A percentile compares a stretch with the other conserved stretches of the same genome.
These are phyloP conservation scores for Sarcophaga rosellei DNA, from an alignment of 2,888 invertebrate species.

Conservation along the genomic window DNA sequence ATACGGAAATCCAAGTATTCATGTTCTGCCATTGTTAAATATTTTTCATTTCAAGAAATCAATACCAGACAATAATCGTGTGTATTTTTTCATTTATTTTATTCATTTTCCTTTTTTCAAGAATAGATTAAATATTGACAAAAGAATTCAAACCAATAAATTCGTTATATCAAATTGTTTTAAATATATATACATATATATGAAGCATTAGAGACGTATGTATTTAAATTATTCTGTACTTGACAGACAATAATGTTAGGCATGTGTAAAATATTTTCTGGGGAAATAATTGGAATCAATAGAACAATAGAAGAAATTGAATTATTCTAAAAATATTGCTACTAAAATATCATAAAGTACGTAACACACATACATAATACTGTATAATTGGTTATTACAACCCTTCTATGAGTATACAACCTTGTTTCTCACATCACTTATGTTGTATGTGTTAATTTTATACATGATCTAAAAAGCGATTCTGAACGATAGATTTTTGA, in stretches of 20 bases:
- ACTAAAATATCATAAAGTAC: too few relatives aligned
- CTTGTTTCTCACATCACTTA: too few relatives aligned
- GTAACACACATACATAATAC: too few relatives aligned
- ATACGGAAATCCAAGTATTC: conserved; percentile 52
- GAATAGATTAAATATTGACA: not conserved
- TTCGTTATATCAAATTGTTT: conserved; percentile 8
- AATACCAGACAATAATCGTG: not conserved
- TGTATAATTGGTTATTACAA: too few relatives aligned
- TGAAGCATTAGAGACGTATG: conserved; percentile 36
- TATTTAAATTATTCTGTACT: conserved; percentile 24
- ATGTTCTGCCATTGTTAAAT: not conserved
- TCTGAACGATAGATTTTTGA: too few relatives aligned
- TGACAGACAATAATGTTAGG: conserved; percentile 49
- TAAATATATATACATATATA: not conserved
- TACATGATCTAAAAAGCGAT: too few relatives aligned
- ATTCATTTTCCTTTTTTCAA: not conserved
- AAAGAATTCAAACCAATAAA: not conserved
- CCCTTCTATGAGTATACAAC: too few relatives aligned
- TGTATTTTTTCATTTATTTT: not conserved
- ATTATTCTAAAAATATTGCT: too few relatives aligned
- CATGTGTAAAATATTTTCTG: not conserved
- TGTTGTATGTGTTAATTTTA: too few relatives aligned
- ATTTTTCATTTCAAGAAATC: conserved; percentile 25
- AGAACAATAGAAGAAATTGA: too few relatives aligned
- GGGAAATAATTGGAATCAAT: too few relatives aligned